These are phyloP conservation scores for Himantopus leucocephalus DNA, from an alignment of 2,113 vertebrate genomes.

Conservation along the genomic window DNA sequence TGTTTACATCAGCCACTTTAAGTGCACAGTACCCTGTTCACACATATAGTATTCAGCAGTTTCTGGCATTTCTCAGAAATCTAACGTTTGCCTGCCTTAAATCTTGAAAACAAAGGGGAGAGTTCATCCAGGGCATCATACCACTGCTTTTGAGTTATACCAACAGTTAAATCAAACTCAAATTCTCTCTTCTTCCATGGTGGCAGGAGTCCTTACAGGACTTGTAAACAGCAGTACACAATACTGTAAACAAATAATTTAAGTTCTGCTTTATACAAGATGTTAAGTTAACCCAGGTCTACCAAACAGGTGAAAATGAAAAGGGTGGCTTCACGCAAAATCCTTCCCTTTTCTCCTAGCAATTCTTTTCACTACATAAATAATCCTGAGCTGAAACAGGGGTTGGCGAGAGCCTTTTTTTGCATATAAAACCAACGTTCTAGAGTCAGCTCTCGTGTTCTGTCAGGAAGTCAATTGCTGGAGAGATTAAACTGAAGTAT, in stretches of 20 bases:
- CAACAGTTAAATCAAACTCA: constrained; percentile 6
- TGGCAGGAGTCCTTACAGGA: constrained; percentile 75
- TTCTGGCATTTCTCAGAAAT: constrained; percentile 53
- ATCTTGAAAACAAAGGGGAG: constrained; percentile 40
- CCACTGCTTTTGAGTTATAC: constrained; percentile 10
- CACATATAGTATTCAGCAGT: constrained; percentile 4
- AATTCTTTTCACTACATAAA: constrained; percentile 70
- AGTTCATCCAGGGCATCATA: constrained; percentile 6
- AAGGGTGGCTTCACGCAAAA: constrained; percentile 72
- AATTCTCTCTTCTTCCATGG: constrained; percentile 57
- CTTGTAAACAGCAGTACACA: constrained; percentile 83
- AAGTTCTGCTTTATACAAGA: constrained; percentile 73
- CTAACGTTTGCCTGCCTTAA: constrained; percentile 44
- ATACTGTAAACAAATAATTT: constrained; percentile 82
- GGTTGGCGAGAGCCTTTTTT: constrained; percentile 67
- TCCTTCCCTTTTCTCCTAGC: constrained; percentile 72
- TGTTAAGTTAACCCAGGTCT: constrained; percentile 68
- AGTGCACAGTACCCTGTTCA: constrained; percentile 54
- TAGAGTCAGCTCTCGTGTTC: constrained; percentile 56
- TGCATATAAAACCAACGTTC: constrained; percentile 71
- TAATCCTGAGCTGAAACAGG: constrained; percentile 82
- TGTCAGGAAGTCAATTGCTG: constrained; percentile 67
- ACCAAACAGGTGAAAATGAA: constrained; percentile 62
- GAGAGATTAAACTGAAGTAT: constrained; percentile 52
- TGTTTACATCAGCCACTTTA: constrained; percentile 33